Evolutionary conservation across 2,888 invertebrate species (phyloP).

Genomic region (Celastrina argiolus): DNA sequence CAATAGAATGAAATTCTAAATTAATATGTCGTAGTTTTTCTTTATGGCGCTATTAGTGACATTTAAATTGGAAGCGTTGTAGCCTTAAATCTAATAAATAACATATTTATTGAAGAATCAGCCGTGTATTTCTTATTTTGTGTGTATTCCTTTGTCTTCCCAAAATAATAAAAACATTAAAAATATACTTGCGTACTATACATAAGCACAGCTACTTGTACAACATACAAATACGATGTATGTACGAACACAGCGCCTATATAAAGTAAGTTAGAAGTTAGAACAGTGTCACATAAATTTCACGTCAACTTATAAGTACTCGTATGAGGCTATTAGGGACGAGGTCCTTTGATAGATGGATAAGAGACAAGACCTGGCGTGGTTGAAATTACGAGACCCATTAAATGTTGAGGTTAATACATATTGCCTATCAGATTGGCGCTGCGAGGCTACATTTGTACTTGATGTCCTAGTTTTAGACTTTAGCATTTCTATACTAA

Average conservation of each 20-base stretch:
- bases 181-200: too few relatives aligned
- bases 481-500: not conserved
- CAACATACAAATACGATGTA: not conserved
- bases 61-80: too few relatives aligned
- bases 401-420: conserved; percentile 18
- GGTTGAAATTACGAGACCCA: conserved; percentile 23
- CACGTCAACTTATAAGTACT: conserved; percentile 22
- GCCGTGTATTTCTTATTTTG: too few relatives aligned
- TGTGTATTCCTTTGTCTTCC: too few relatives aligned
- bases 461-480: not conserved
- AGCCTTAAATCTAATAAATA: too few relatives aligned
- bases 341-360: conserved; percentile 27
- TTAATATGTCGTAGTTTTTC: too few relatives aligned
- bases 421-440: conserved; percentile 15
- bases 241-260: conserved; percentile 8
- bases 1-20: too few relatives aligned
- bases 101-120: too few relatives aligned
- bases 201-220: too few relatives aligned
- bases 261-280: conserved; percentile 13
- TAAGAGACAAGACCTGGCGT: conserved; percentile 24
- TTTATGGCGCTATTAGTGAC: too few relatives aligned
- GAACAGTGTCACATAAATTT: conserved; percentile 24
- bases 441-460: not conserved
- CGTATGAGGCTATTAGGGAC: conserved; percentile 25
- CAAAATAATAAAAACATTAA: too few relatives aligned